phyloP scores from a whole-genome alignment of 2,888 invertebrate species.

The Agrotis exclamationis region DNA sequence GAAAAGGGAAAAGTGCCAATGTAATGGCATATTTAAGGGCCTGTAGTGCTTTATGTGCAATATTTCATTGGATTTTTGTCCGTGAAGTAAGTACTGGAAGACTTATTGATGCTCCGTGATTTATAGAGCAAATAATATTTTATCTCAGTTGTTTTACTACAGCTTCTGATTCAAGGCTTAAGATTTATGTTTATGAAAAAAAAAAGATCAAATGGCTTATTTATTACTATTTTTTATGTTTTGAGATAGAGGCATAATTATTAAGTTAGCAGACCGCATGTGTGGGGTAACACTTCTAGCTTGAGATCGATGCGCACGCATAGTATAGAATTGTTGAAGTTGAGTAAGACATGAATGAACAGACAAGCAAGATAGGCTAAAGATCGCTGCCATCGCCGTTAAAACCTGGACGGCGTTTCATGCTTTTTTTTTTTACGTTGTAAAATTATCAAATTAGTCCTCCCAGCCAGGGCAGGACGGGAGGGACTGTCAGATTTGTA shows the following conservation, averaged over 20 bases:
- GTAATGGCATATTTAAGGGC: conserved; percentile 34
- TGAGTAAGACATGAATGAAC: too few relatives aligned
- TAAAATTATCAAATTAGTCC: too few relatives aligned
- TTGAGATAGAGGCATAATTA: not conserved
- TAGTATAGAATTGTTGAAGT: too few relatives aligned
- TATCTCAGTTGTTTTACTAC: not conserved
- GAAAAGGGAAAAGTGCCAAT: conserved; percentile 44
- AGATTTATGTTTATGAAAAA: not conserved
- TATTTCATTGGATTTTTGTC: conserved; percentile 39
- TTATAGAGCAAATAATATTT: conserved; percentile 6
- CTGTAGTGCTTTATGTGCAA: conserved; percentile 17
- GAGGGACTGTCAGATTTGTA: too few relatives aligned
- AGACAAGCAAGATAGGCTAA: too few relatives aligned
- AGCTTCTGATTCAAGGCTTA: not conserved
- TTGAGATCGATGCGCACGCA: too few relatives aligned
- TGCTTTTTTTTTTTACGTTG: too few relatives aligned
- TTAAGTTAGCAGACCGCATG: too few relatives aligned
- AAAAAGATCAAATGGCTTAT: not conserved
- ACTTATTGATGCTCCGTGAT: conserved; percentile 29
- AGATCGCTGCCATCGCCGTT: too few relatives aligned
- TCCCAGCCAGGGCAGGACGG: too few relatives aligned
- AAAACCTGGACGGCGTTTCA: too few relatives aligned
- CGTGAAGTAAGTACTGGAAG: conserved; percentile 1
- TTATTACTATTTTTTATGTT: not conserved
- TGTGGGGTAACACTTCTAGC: too few relatives aligned